phyloP scores from a whole-genome alignment of 1,140 invertebrate genomes.

The Heliconius himera region DNA sequence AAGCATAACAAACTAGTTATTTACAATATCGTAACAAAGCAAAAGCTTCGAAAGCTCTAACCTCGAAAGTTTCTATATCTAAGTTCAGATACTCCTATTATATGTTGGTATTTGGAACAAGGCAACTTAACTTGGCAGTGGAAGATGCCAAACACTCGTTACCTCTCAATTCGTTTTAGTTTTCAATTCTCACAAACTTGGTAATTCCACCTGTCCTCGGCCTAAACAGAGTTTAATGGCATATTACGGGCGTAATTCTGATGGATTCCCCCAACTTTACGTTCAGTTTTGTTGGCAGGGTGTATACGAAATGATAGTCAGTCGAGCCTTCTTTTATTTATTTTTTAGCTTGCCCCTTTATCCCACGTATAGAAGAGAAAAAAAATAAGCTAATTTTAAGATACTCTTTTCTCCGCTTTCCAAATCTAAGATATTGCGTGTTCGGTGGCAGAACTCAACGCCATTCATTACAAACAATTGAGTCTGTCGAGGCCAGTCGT shows the following conservation, averaged over 20 bases:
- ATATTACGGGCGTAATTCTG: conserved; percentile 49
- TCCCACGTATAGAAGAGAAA: background rate
- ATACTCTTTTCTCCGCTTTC: background rate
- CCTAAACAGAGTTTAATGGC: conserved; percentile 61
- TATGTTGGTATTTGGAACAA: background rate
- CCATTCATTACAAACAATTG: no score
- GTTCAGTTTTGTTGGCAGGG: conserved; percentile 21
- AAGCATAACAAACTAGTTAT: background rate
- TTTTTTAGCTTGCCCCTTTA: background rate
- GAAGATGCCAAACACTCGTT: conserved; percentile 21
- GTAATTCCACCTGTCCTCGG: conserved; percentile 59
- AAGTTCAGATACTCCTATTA: background rate
- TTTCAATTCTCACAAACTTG: conserved; percentile 39
- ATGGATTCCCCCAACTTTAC: conserved; percentile 48
- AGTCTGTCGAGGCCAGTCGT: no score
- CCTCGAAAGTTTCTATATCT: background rate
- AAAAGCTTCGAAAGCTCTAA: background rate
- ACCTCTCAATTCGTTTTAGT: conserved; percentile 35
- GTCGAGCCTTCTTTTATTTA: background rate
- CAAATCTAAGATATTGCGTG: no score
- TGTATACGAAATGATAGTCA: conserved; percentile 29
- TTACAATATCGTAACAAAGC: background rate
- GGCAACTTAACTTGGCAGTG: background rate
- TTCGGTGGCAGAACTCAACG: no score
- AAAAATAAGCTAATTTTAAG: background rate